phyloP scores from a whole-genome alignment of 2,113 vertebrate species.

The Carassius auratus region DNA sequence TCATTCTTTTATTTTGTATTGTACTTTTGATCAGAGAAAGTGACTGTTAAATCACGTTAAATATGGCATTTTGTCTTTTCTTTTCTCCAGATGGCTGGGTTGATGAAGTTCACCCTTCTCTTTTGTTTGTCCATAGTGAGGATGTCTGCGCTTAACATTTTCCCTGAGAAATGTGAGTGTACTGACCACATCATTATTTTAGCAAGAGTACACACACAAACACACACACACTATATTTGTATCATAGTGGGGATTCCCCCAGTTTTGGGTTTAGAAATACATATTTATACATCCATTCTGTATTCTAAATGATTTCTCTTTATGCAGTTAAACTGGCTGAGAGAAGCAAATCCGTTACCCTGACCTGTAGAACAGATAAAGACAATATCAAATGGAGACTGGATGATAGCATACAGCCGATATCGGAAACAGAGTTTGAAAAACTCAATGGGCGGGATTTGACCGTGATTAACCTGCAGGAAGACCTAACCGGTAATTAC shows the following conservation, averaged over 20 bases:
- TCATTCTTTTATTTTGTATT: neutral
- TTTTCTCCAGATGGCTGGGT: conserved; percentile 43
- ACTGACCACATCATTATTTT: neutral
- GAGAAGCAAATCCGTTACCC: neutral
- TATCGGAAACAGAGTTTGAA: fast-evolving
- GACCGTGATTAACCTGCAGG: neutral
- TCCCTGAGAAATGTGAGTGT: conserved; percentile 51
- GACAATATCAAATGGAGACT: conserved; percentile 61
- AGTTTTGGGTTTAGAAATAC: neutral
- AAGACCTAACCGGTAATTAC: conserved; percentile 66
- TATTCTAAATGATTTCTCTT: conserved; percentile 11
- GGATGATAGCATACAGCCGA: neutral
- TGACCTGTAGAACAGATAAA: conserved; percentile 54
- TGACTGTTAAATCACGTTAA: neutral
- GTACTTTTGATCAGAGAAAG: neutral
- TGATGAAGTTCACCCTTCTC: conserved; percentile 4
- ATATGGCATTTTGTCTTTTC: neutral
- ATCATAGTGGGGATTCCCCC: neutral
- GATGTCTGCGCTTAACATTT: conserved; percentile 25
- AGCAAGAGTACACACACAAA: neutral
- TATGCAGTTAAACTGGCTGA: conserved; percentile 59
- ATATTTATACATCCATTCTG: neutral
- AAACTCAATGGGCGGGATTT: conserved; percentile 28
- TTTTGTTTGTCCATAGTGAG: neutral
- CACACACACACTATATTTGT: neutral